Evolutionary conservation across 2,797 vertebrate species (phyloP), one percentile per base, ranked within the genome.

Genomic region (Vultur gryphus): DNA sequence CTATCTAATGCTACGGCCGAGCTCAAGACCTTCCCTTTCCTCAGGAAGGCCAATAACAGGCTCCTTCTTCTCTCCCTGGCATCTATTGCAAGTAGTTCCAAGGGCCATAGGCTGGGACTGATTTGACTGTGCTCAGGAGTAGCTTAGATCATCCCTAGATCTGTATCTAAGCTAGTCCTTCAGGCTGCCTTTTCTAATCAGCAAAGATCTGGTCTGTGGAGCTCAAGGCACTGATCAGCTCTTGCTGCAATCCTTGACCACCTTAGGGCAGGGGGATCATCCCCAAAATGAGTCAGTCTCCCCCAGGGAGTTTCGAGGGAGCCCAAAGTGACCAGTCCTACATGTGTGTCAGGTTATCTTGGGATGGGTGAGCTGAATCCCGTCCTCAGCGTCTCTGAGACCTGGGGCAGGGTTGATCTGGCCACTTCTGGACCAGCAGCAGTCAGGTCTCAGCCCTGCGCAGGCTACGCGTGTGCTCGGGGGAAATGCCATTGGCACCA

Each of bases 381-480:
- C 29, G 7, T 18, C 23, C 12, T 57, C 2, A 3, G 39, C 6
- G 2, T 73, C 44, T 82, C 51, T 66, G n/a, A 41, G 18, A n/a
- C 16, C 24, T 66, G 23, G 7, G 33, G 19, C 37, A 58, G 70
- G 31, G 52, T 4, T 85, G 39, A 7, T 67, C 10, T 86, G 77
- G 33, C 28, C 23, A 6, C 24, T 39, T 15, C 61, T 43, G 82
- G 35, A 64, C 8, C 24, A 37, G 43, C 52, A 84, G 69, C 77
- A 66, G 33, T 21, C 48, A 43, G 51, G 46, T 77, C 51, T 84
- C 31, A 81, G 35, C 65, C 31, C 80, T 76, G 84, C 5, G 13
- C 62, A 46, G 89, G 61, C 61, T 43, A 33, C 8, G 7, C 6
- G 2, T 15, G 28, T 0, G 0, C 16, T 57, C 20, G 1, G 3